phyloP scores from a whole-genome alignment of 2,797 vertebrate species.

The Enteromius mattozi region DNA sequence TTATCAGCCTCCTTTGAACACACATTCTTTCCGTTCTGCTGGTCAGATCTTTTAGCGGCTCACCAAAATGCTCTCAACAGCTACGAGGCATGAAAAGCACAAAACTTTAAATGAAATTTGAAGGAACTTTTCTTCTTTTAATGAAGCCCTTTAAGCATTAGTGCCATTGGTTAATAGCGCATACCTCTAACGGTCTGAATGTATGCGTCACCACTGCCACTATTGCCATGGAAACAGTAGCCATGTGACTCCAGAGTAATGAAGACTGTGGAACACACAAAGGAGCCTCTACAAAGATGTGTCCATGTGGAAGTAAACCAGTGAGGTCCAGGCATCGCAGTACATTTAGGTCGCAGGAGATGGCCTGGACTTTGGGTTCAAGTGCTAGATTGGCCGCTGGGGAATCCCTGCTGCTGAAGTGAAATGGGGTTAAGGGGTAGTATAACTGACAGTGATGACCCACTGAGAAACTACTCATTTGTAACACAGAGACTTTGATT shows the following conservation, averaged over 20 bases:
- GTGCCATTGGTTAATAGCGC: conserved; percentile 27
- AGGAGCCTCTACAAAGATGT: conserved; percentile 51
- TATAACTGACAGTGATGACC: conserved; percentile 43
- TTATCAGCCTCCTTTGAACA: conserved; percentile 20
- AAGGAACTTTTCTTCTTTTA: conserved; percentile 32
- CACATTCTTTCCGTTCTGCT: conserved; percentile 19
- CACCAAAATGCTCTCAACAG: not conserved
- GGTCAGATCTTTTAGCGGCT: conserved; percentile 9
- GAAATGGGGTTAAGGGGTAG: conserved; percentile 49
- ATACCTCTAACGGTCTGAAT: conserved; percentile 38
- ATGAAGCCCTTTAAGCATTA: conserved; percentile 34
- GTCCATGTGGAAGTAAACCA: conserved; percentile 54
- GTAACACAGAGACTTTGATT: conserved; percentile 19
- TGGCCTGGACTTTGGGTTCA: conserved; percentile 1
- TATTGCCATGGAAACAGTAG: conserved; percentile 56
- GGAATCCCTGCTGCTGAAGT: conserved; percentile 10
- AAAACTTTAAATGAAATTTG: conserved; percentile 33
- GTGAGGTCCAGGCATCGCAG: not conserved
- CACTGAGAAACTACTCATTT: not conserved
- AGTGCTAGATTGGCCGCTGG: conserved; percentile 12
- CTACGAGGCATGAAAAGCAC: conserved; percentile 31
- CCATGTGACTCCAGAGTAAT: conserved; percentile 52
- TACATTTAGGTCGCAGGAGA: not conserved
- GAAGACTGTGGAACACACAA: conserved; percentile 51
- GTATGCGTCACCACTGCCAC: conserved; percentile 52